Evolutionary conservation across 37 sponge, comb jelly and placozoan species (phyloP).

Genomic region (Beroe forskalii): DNA sequence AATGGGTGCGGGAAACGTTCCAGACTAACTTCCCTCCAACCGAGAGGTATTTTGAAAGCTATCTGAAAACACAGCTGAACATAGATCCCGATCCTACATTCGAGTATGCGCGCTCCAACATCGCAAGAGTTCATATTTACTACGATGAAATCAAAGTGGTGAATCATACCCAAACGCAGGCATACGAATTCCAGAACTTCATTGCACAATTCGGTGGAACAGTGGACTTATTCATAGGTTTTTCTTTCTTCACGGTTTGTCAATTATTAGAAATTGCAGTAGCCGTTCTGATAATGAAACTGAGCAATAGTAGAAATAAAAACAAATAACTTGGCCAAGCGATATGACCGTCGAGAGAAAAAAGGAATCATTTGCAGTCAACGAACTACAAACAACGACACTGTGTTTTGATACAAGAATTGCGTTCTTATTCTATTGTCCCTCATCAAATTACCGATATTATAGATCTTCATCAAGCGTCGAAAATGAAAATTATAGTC

Average conservation of each 20-base stretch:
- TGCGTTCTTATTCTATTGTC: no score
- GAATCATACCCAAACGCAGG: background rate
- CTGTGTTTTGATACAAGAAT: no score
- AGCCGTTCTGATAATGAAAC: no score
- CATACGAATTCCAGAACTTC: background rate
- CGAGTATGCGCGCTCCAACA: background rate
- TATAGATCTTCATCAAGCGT: no score
- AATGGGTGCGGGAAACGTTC: background rate
- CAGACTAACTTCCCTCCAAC: background rate
- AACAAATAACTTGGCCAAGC: no score
- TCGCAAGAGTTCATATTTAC: slow-evolving; percentile 36
- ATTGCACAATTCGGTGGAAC: slow-evolving; percentile 33
- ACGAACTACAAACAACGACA: no score
- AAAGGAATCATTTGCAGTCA: no score
- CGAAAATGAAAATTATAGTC: no score
- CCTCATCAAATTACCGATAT: no score
- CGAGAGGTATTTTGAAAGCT: background rate
- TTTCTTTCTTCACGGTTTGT: no score
- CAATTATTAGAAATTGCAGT: slow-evolving; percentile 11
- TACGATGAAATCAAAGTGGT: background rate
- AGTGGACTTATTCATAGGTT: slow-evolving; percentile 12
- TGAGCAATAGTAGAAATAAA: no score
- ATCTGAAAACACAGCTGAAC: background rate
- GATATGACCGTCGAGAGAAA: no score
- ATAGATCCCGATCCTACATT: background rate